Evolutionary conservation across 1,140 invertebrate genomes (phyloP), one percentile per base, ranked within the genome.

Genomic region (Micrasema longulum): DNA sequence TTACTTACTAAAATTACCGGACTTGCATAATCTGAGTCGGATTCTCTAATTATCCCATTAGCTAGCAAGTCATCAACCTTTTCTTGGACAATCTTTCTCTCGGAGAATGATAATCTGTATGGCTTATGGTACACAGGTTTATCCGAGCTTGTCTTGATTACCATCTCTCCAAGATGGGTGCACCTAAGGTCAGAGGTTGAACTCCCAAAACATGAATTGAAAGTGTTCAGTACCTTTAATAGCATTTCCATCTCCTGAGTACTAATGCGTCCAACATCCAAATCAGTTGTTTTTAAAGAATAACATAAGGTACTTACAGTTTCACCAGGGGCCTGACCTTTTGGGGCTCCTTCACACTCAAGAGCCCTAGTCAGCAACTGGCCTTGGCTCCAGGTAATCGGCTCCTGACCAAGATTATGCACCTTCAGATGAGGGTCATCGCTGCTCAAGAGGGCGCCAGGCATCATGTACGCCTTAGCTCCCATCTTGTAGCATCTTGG

Each of bases 21-120:
- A 22, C 48, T 52, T 4, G 22, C 18, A 52, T 52, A 52, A 22
- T 52, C 48, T 10, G 48, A 52, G 3, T 52, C 48, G 0, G 22
- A 52, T 12, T 52, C 48, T 52, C 12, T 16, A 22, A 52, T 23
- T 10, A 52, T 52, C 2, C 10, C 41, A 45, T 16, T 45, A 5
- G 41, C 3, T 11, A 45, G 41, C 3, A 45, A 11, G 14, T 45
- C 41, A 3, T 45, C 3, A 45, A 16, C 41, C 12, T 45, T 45
- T 11, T 11, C 41, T 11, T 45, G 26, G 2, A 52, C 48, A 20
- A 23, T 6, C 16, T 52, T 23, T 6, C 22, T 16, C 22, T 52
- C 18, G 9, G 48, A n/a, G 9, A 52, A 18, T 1, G 48, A 11
- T 11, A 9, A 6, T 22, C 48, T 22, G 20, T 52, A 52, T 9